Conservation (phyloP, 2,797 vertebrate genomes). For the Acipenser ruthenus region DNA sequence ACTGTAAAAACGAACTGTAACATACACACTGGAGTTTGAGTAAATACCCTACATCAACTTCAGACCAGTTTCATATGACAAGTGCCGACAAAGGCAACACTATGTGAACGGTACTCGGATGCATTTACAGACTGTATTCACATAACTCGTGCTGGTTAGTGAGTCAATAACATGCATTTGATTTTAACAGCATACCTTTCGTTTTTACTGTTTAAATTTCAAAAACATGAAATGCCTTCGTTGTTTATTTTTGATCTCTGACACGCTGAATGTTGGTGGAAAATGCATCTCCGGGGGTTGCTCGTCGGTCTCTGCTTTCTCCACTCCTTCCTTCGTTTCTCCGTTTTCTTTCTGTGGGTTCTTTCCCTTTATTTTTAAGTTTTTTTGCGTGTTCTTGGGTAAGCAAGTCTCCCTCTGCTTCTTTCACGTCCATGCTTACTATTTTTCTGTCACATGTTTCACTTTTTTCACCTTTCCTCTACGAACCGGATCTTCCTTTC, state of each 20-base stretch:
- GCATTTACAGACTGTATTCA: no score
- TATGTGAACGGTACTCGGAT: no score
- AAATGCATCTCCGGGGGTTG: conserved; percentile 39
- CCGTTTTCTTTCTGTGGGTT: conserved; percentile 5
- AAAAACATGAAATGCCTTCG: conserved; percentile 86
- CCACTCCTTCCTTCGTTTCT: conserved; percentile 2
- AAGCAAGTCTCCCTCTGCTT: conserved; percentile 21
- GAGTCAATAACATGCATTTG: no score
- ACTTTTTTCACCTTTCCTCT: conserved; percentile 15
- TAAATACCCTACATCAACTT: no score
- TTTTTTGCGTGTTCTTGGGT: conserved; percentile 30
- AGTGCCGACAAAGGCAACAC: no score
- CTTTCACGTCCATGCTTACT: conserved; percentile 40
- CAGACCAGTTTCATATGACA: no score
- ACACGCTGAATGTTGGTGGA: conserved; percentile 80
- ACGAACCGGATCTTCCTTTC: conserved; percentile 16
- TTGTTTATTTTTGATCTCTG: conserved; percentile 94
- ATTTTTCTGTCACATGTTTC: conserved; percentile 41
- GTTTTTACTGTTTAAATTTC: conserved; percentile 81
- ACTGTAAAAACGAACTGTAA: no score
- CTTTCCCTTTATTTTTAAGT: conserved; percentile 25
- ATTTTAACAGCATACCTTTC: conserved; percentile 50
- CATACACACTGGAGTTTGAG: no score
- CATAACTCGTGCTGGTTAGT: no score
- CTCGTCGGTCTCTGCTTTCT: conserved; percentile 19